These are phyloP conservation scores for Arctocebus calabarensis DNA, from an alignment of 2,797 vertebrate species.

Conservation along the genomic window DNA sequence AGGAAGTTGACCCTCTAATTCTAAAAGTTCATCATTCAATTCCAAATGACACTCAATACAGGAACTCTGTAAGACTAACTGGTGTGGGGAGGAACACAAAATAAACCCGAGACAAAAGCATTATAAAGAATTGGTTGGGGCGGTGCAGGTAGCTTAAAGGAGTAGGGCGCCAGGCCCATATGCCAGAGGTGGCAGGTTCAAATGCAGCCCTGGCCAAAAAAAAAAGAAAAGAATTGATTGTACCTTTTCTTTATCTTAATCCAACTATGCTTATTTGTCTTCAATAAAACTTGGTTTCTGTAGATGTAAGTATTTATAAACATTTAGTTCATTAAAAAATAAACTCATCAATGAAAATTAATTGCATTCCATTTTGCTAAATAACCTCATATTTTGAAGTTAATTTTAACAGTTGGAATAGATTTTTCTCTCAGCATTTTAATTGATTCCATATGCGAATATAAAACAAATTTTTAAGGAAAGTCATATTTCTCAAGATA, in stretches of 20 bases:
- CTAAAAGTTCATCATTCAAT: background rate
- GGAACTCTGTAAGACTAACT: background rate
- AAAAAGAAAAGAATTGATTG: too few species aligned
- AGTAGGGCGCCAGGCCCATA: too few species aligned
- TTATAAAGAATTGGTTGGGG: background rate
- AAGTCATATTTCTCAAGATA: background rate
- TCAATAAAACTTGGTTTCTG: background rate
- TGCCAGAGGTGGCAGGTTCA: too few species aligned
- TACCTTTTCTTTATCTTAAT: background rate
- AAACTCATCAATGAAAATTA: background rate
- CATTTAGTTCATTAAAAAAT: background rate
- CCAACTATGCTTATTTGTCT: constrained; percentile 5
- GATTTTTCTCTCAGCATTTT: constrained; percentile 46
- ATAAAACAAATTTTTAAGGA: background rate
- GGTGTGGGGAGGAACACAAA: background rate
- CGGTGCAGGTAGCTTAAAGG: too few species aligned
- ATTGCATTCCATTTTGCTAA: background rate
- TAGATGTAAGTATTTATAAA: background rate
- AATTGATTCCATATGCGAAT: constrained; percentile 54
- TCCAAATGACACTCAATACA: background rate
- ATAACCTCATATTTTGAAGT: background rate
- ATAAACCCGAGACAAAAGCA: background rate
- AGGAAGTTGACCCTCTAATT: background rate
- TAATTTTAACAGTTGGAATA: constrained; percentile 42
- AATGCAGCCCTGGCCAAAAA: too few species aligned